A percentile compares a stretch with the other conserved stretches of the same genome.
phyloP scores from a whole-genome alignment of 2,888 invertebrate genomes.

The Gibbula magus region DNA sequence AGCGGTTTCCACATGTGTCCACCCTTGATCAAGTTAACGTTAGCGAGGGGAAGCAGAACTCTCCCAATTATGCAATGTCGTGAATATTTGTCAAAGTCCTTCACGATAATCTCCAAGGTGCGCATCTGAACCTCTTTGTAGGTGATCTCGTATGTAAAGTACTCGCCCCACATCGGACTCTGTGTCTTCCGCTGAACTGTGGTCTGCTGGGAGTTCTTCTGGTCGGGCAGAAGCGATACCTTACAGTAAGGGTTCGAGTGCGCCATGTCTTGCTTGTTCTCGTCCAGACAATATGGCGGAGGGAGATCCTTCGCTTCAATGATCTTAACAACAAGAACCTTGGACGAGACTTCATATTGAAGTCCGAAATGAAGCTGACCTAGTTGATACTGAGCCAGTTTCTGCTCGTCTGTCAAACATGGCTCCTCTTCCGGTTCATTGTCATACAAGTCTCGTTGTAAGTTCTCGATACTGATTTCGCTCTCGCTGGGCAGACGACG shows the following conservation, averaged over 20 bases:
- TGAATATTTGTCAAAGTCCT: slow-evolving; percentile 77
- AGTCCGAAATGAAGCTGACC: slow-evolving; percentile 74
- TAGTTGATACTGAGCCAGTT: slow-evolving; percentile 68
- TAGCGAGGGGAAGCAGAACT: slow-evolving; percentile 73
- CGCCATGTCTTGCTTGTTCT: slow-evolving; percentile 74
- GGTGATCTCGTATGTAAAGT: slow-evolving; percentile 75
- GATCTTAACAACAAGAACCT: slow-evolving; percentile 73
- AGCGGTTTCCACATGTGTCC: slow-evolving; percentile 76
- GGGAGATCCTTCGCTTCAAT: slow-evolving; percentile 76
- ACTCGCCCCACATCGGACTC: slow-evolving; percentile 75
- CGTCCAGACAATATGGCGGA: slow-evolving; percentile 70
- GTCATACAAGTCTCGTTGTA: slow-evolving; percentile 74
- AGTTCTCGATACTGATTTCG: slow-evolving; percentile 73
- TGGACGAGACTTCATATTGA: slow-evolving; percentile 72
- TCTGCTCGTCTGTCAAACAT: slow-evolving; percentile 72
- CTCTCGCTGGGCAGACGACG: slow-evolving; percentile 70
- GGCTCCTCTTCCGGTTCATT: slow-evolving; percentile 54
- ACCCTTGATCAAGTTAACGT: slow-evolving; percentile 75
- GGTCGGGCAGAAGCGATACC: slow-evolving; percentile 75
- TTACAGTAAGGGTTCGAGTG: slow-evolving; percentile 76
- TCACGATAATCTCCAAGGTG: slow-evolving; percentile 75
- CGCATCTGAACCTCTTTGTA: slow-evolving; percentile 74
- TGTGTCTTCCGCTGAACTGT: slow-evolving; percentile 76
- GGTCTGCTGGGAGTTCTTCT: slow-evolving; percentile 75
- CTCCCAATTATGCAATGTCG: slow-evolving; percentile 76